Percentiles rank a stretch among this genome's conserved stretches.
Evolutionary conservation across 2,113 vertebrate genomes (phyloP).

Genomic region (Alouatta palliata): DNA sequence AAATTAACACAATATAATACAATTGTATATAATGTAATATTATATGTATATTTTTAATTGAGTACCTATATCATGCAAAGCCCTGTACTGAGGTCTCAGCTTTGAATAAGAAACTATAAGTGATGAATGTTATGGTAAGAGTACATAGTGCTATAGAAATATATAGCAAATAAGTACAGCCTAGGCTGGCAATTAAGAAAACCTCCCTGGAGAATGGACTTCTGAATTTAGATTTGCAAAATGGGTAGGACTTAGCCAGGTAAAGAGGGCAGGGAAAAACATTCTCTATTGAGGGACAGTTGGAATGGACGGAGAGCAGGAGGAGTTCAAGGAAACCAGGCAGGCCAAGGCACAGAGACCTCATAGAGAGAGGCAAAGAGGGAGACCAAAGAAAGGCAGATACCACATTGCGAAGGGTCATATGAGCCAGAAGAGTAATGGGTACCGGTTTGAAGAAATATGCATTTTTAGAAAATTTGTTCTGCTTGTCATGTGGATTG

Average conservation of each 20-base stretch:
- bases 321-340: neutral
- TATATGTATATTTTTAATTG: neutral
- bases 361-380: neutral
- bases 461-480: neutral
- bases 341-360: neutral
- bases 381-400: neutral
- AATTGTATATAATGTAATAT: neutral
- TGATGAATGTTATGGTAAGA: neutral
- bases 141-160: neutral
- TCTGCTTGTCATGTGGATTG: neutral
- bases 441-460: neutral
- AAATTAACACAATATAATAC: neutral
- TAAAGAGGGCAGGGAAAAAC: neutral
- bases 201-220: neutral
- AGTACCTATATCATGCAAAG: neutral
- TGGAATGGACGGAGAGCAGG: neutral
- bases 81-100: neutral
- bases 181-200: neutral
- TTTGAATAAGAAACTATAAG: neutral
- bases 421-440: neutral
- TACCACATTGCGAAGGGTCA: accelerated
- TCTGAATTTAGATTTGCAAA: neutral
- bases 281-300: neutral
- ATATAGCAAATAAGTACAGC: neutral
- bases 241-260: neutral